Base-by-base conservation (phyloP, 2,113 vertebrate species). In the Pionites leucogaster region DNA sequence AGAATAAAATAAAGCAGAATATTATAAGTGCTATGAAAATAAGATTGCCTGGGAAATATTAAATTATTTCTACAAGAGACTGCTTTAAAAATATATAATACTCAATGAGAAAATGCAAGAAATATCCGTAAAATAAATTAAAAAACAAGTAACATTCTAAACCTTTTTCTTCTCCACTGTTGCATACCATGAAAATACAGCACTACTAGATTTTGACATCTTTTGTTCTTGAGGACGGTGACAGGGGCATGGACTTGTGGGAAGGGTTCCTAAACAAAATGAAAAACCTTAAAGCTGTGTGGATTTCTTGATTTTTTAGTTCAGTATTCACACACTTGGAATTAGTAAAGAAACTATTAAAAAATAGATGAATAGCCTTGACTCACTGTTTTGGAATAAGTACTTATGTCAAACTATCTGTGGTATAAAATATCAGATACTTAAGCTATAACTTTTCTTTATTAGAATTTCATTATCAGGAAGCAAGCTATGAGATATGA, bases 231-330 rank as follows among this genome's bases (percentile, higher is more conserved):
- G 9, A 41, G 16, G 19, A 65, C 67, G 17, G 7, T 13, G 4
- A 57, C 9, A 25, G 1, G 22, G 10, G 3, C n/a, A 18, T 0
- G 0, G 5, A n/a, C 7, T 28, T 76, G 3, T 42, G 14, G 3
- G 16, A 46, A 87, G 19, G 11, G 2, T 3, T 87, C 11, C 14
- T 52, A 49, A 89, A 65, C 6, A 62, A 89, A 81, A 4, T 33
- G 33, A 69, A 77, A 62, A 31, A 2, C 1, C 13, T 84, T 52
- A 78, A 33, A 62, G 4, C 11, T 53, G 6, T 57, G 23, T 60
- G 20, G 15, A 53, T 37, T 82, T 25, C 6, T 81, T 82, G 15
- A 53, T 37, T 82, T 25, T 5, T 81, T 82, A 72, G 33, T 10
- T 62, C 24, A 70, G 7, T 67, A 81, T 29, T 71, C 76, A 15